Evolutionary conservation across 1,140 invertebrate genomes (phyloP).

Genomic region (Pseudomyrmex flavicornis): DNA sequence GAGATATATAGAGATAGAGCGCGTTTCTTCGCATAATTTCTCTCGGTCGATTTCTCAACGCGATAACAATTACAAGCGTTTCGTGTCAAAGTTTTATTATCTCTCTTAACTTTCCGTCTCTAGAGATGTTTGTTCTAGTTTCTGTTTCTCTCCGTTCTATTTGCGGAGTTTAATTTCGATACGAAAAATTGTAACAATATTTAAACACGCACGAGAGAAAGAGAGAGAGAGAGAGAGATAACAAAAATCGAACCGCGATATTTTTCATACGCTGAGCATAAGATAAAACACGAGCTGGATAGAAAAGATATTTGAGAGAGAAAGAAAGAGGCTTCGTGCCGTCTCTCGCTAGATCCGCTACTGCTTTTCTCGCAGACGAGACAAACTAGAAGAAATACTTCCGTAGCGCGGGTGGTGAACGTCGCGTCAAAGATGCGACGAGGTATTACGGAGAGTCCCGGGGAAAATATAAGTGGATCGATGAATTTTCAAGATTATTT

Average conservation of each 20-base stretch:
- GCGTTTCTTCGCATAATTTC: neutral
- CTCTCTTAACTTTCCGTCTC: too few relatives aligned
- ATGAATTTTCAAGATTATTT: slow-evolving; percentile 64
- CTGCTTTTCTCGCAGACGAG: slow-evolving; percentile 35
- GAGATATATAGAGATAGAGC: neutral
- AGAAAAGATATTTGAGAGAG: neutral
- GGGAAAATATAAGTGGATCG: slow-evolving; percentile 52
- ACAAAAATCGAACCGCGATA: neutral
- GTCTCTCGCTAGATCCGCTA: neutral
- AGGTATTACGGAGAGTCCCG: slow-evolving; percentile 25
- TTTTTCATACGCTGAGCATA: neutral
- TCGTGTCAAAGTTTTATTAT: too few relatives aligned
- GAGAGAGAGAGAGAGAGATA: neutral
- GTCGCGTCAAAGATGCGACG: slow-evolving; percentile 33
- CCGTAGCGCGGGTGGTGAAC: slow-evolving; percentile 4
- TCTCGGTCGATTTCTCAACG: slow-evolving; percentile 11
- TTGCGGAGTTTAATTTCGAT: too few relatives aligned
- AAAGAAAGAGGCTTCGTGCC: too few relatives aligned
- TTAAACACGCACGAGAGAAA: too few relatives aligned
- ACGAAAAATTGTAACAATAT: too few relatives aligned
- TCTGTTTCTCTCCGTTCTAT: too few relatives aligned
- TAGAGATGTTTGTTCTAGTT: too few relatives aligned
- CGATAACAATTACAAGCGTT: too few relatives aligned
- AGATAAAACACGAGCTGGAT: too few relatives aligned
- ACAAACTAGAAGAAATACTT: slow-evolving; percentile 48